Evolutionary conservation across 2,797 vertebrate genomes (phyloP), one percentile per base, ranked within the genome.

Genomic region (Pseudochromis fuscus): DNA sequence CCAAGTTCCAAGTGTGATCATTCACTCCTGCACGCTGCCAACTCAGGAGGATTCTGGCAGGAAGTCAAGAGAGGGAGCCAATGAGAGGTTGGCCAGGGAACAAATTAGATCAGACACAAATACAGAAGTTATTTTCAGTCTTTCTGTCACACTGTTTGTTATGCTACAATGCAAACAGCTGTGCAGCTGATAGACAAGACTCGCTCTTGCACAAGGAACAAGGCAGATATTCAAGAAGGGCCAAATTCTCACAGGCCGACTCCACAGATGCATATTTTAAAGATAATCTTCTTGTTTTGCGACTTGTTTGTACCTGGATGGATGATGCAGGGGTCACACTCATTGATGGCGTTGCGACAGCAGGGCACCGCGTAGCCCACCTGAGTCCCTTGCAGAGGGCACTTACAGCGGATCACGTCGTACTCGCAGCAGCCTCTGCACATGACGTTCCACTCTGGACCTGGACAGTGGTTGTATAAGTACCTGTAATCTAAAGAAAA

Each of bases 281-380:
- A 28, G 35, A 33, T 19, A 38, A 27, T 18, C 25, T 9, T 33
- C 30, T 5, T 45, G 9, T 13, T 45, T 19, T 23, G n/a, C n/a
- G n/a, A n/a, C n/a, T 4, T 5, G 4, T 18, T 30, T 21, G 7
- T 90, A 99, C 98, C 98, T 92, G 97, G 97, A 82, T 99, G 97
- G 71, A 98, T 96, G 78, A 98, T 95, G 85, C 98, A 99, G 81
- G 97, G 97, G 72, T 99, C 98, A 3, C 98, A 99, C 63, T 98
- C 97, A 0, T 98, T 95, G 10, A 96, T 95, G 78, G 96, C 96
- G 0, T 99, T 99, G 56, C 97, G 94, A 85, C 98, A 99, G 93
- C 98, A 99, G 3, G 98, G 98, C 80, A 99, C 97, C 3, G 97
- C 96, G 7, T 99, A 99, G 23, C 97, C 97, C 68, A 99, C 96